Evolutionary conservation across 1,140 invertebrate species (phyloP).

Genomic region (Lordiphosa clarofinis): DNA sequence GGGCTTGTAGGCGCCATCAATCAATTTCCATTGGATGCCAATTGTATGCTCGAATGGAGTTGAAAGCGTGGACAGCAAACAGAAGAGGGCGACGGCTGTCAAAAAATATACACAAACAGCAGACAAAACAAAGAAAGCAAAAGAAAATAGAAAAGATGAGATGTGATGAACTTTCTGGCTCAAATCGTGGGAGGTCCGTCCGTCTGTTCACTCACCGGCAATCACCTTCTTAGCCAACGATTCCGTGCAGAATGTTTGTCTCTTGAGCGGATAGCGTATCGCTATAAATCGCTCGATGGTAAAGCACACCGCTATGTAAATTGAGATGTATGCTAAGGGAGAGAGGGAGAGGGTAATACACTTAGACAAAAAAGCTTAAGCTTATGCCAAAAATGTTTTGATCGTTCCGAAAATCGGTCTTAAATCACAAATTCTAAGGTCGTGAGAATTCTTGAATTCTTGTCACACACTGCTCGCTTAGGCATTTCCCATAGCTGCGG

Average conservation of each 20-base stretch:
- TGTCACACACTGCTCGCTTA: too few species aligned
- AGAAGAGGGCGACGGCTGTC: conserved; percentile 82
- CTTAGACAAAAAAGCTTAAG: not conserved
- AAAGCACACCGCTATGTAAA: conserved; percentile 89
- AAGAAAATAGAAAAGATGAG: conserved; percentile 9
- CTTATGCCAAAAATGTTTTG: too few species aligned
- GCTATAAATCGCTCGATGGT: conserved; percentile 89
- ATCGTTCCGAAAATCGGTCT: too few species aligned
- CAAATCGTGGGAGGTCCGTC: not conserved
- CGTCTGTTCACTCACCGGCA: conserved; percentile 67
- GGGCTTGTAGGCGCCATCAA: conserved; percentile 67
- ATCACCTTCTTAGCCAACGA: conserved; percentile 83
- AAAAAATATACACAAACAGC: conserved; percentile 23
- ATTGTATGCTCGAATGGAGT: conserved; percentile 85
- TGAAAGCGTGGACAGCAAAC: conserved; percentile 83
- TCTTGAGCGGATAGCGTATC: conserved; percentile 87
- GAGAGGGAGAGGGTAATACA: conserved; percentile 4
- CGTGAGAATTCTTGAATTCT: too few species aligned
- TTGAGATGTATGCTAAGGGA: conserved; percentile 84
- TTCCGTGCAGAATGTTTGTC: conserved; percentile 86
- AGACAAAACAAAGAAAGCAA: conserved; percentile 11
- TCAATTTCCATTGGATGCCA: conserved; percentile 49
- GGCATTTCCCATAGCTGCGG: too few species aligned
- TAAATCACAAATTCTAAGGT: too few species aligned
- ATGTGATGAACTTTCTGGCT: conserved; percentile 1